Evolutionary conservation across 2,113 vertebrate species (phyloP), one percentile per base, ranked within the genome.

Genomic region (Stegostoma tigrinum): DNA sequence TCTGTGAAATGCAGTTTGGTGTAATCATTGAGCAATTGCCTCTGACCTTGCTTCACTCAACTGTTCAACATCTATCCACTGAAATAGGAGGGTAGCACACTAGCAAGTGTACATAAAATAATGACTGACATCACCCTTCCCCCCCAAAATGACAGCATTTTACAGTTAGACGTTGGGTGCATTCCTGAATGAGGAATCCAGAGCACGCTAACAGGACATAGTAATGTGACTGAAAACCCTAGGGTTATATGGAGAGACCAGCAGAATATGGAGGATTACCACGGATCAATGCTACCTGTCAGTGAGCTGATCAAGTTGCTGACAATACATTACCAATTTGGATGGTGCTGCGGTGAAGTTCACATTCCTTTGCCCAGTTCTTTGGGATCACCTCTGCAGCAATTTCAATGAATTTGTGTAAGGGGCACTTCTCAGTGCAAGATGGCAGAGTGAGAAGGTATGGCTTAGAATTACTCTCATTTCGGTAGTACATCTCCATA

Each of bases 401-500:
- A 96, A 99, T 97, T 78, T 96, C 97, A 72, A 98, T 96, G 96
- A 99, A 99, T 45, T 98, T 98, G 0, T 98, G 96, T 12, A 99
- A 97, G 19, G 98, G 98, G 96, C 99, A 99, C 96, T 96, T 96
- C 34, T 97, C 97, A 90, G 97, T 90, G 96, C 99, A 99, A 96
- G 97, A 97, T 0, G 98, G 98, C 96, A 99, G 95, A 95, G 96
- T 97, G 96, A 98, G 52, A 0, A 97, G 97, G 97, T 98, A 98
- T 2, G 98, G 98, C 1, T 96, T 96, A 89, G 96, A 96, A 0
- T 89, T 95, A 94, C 97, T 99, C 96, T 98, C 97, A 0, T 99
- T 99, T 52, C 98, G 98, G 96, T 98, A 99, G 96, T 98, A 99
- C 98, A 99, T 98, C 68, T 98, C 98, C 96, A 99, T 98, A 0